A percentile compares a stretch with the other conserved stretches of the same genome.
Evolutionary conservation across 2,113 vertebrate genomes (phyloP).

Genomic region (Chloroceryle aenea): DNA sequence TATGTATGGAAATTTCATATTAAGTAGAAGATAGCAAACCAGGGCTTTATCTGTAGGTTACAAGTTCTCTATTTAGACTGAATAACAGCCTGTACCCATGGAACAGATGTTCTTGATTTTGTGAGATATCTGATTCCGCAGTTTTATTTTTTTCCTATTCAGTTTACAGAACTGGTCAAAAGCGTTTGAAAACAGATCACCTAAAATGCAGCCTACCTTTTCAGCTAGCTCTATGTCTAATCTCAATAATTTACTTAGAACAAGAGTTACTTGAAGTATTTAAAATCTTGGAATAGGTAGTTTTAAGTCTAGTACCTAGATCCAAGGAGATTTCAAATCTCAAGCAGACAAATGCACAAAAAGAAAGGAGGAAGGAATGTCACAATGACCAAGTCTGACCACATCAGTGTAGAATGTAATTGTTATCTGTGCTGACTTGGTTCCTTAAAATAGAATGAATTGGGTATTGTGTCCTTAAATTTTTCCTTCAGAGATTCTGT

Average conservation of each 20-base stretch:
- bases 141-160: background rate
- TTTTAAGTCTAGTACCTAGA: background rate
- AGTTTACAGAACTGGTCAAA: background rate
- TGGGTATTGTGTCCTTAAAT: background rate
- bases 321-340: background rate
- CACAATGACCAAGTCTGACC: background rate
- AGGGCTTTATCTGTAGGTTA: background rate
- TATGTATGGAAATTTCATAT: background rate
- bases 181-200: background rate
- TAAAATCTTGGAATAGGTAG: background rate
- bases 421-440: background rate
- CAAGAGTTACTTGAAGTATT: background rate
- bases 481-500: background rate
- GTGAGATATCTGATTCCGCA: background rate
- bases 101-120: background rate
- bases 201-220: background rate
- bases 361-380: background rate
- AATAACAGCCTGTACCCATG: background rate
- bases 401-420: background rate
- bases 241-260: background rate
- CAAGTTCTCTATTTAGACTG: background rate
- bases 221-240: background rate
- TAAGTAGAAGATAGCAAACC: background rate
- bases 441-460: constrained; percentile 2
- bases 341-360: background rate